Percentiles rank a stretch among this genome's conserved stretches.
These are phyloP conservation scores for Caenorhabditis tropicalis DNA, from an alignment of 1,140 invertebrate genomes.

Conservation along the genomic window DNA sequence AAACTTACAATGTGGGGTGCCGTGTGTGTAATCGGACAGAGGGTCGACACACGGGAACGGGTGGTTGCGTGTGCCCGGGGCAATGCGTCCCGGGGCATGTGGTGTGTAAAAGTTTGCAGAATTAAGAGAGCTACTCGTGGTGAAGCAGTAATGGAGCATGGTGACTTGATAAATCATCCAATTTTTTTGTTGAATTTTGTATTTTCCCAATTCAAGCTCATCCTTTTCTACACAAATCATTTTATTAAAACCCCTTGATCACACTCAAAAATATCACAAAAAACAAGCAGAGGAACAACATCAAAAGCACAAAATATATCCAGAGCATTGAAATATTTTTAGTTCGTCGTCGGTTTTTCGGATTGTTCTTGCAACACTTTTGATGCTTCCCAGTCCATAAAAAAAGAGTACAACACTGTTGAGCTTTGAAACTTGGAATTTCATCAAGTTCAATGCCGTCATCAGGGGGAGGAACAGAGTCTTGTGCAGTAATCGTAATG, in stretches of 20 bases:
- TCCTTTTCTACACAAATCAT: neutral
- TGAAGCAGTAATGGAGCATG: too few relatives aligned
- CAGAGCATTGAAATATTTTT: neutral
- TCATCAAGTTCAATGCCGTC: neutral
- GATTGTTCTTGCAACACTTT: neutral
- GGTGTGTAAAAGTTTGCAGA: neutral
- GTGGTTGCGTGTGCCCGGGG: neutral
- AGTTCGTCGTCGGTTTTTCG: neutral
- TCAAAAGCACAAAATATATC: slow-evolving; percentile 7
- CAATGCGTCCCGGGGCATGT: too few relatives aligned
- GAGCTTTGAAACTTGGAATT: neutral
- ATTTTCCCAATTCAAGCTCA: neutral
- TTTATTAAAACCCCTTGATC: neutral
- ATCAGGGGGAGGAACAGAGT: neutral
- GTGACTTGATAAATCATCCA: too few relatives aligned
- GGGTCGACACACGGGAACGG: neutral
- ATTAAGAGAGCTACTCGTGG: too few relatives aligned
- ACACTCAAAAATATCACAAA: slow-evolving; percentile 19
- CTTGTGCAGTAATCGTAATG: neutral
- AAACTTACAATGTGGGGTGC: slow-evolving; percentile 10
- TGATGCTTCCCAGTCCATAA: slow-evolving; percentile 13
- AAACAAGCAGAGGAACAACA: slow-evolving; percentile 25
- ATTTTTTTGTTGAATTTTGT: too few relatives aligned
- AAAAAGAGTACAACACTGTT: slow-evolving; percentile 1
- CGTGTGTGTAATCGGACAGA: slow-evolving; percentile 22